These are phyloP conservation scores for Slavum lentiscoides DNA, from an alignment of 2,888 invertebrate genomes.

Conservation along the genomic window DNA sequence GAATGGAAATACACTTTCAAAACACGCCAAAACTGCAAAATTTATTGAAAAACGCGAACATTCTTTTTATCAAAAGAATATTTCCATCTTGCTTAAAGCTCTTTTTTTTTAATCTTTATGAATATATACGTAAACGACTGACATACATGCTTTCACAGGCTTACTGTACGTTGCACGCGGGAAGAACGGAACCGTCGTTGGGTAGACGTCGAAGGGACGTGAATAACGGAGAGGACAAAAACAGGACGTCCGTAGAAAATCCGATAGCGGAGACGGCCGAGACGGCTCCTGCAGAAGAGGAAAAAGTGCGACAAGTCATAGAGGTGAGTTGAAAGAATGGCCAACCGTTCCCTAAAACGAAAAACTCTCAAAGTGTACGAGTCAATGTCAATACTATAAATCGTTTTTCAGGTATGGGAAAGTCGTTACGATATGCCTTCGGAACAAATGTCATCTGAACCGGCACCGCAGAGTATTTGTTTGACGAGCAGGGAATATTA, in stretches of 20 bases:
- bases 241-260: constrained; percentile 55
- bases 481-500: constrained; percentile 83
- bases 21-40: too few species aligned
- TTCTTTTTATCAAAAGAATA: too few species aligned
- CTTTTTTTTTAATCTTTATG: too few species aligned
- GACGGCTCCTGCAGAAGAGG: constrained; percentile 62
- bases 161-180: constrained; percentile 78
- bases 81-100: too few species aligned
- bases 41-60: too few species aligned
- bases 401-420: constrained; percentile 72
- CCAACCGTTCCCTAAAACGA: too few species aligned
- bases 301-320: constrained; percentile 86
- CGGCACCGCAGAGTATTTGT: constrained; percentile 74
- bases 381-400: too few species aligned
- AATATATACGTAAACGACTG: background rate
- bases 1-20: too few species aligned
- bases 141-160: constrained; percentile 63
- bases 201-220: constrained; percentile 71
- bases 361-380: too few species aligned
- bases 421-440: constrained; percentile 64
- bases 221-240: constrained; percentile 57
- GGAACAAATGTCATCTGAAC: constrained; percentile 63
- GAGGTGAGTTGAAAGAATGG: constrained; percentile 65
- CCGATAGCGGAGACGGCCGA: constrained; percentile 59
- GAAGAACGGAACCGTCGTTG: constrained; percentile 80